Evolutionary conservation across 1,140 invertebrate genomes (phyloP), one percentile per base, ranked within the genome.

Genomic region (Grapholita molesta): DNA sequence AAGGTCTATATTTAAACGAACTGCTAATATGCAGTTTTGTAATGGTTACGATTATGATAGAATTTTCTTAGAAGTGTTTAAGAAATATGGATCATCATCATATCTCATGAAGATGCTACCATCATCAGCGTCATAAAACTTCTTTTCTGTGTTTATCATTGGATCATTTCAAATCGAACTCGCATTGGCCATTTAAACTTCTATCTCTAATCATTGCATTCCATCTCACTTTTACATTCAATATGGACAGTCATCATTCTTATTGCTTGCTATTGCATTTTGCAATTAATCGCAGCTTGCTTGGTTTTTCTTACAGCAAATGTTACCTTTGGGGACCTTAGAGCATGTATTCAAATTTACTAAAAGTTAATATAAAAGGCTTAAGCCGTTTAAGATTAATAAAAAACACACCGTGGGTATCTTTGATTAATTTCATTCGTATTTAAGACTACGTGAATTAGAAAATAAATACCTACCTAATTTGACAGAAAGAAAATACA

Each of bases 141-240:
- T 68, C 66, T 64, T 65, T 68, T 53, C 57, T 53, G 24, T 52
- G 30, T 52, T 67, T 15, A 66, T 67, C 53, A 55, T 57, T 48
- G 38, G 25, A 61, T 5, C 55, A 61, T 61, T 8, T n/a, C n/a
- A n/a, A n/a, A n/a, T 61, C 6, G 25, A 30, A 4, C 24, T n/a
- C 15, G 15, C 61, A n/a, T 8, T 33, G 25, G n/a, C 6, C n/a
- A 64, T 64, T 21, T 30, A 38, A 48, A 48, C 30, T 18, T 33
- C 5, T 64, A 15, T 6, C 32, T 15, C 64, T 38, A 24, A 12
- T 15, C 64, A 38, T 25, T 7, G 9, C 35, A 66, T 66, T 25
- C 21, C 25, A 57, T 6, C n/a, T 12, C 3, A 28, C 55, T 28
- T 57, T 48, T 18, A 48, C 15, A 48, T 48, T 38, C 4, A 38